phyloP scores from a whole-genome alignment of 2,888 invertebrate species.

The Diabrotica balteata region DNA sequence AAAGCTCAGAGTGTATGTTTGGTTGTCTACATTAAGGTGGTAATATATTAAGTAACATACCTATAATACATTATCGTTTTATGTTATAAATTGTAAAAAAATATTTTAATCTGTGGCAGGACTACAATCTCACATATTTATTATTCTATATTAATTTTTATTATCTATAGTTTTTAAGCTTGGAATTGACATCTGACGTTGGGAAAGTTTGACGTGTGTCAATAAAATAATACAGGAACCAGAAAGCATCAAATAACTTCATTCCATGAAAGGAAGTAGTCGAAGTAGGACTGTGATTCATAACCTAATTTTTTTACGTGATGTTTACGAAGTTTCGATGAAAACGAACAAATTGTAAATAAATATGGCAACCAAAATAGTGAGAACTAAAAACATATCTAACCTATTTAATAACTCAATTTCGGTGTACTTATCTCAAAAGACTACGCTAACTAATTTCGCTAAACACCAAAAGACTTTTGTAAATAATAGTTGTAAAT shows the following conservation, averaged over 20 bases:
- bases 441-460: constrained; percentile 39
- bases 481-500: constrained; percentile 38
- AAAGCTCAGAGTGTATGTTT: too few relatives aligned
- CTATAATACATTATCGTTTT: too few relatives aligned
- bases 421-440: constrained; percentile 26
- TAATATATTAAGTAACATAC: too few relatives aligned
- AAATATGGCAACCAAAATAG: constrained; percentile 43
- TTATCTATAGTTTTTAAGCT: too few relatives aligned
- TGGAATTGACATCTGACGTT: too few relatives aligned
- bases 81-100: too few relatives aligned
- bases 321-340: constrained; percentile 5
- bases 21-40: too few relatives aligned
- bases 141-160: too few relatives aligned
- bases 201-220: too few relatives aligned
- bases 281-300: not conserved
- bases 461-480: constrained; percentile 27
- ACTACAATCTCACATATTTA: too few relatives aligned
- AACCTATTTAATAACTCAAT: constrained; percentile 30
- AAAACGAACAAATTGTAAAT: constrained; percentile 11
- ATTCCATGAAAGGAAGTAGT: constrained; percentile 4
- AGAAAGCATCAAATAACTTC: not conserved
- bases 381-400: constrained; percentile 33
- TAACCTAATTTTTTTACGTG: not conserved
- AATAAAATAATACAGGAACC: too few relatives aligned
- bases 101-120: too few relatives aligned